Evolutionary conservation across 1,140 invertebrate genomes (phyloP).

Genomic region (Sitodiplosis mosellana): DNA sequence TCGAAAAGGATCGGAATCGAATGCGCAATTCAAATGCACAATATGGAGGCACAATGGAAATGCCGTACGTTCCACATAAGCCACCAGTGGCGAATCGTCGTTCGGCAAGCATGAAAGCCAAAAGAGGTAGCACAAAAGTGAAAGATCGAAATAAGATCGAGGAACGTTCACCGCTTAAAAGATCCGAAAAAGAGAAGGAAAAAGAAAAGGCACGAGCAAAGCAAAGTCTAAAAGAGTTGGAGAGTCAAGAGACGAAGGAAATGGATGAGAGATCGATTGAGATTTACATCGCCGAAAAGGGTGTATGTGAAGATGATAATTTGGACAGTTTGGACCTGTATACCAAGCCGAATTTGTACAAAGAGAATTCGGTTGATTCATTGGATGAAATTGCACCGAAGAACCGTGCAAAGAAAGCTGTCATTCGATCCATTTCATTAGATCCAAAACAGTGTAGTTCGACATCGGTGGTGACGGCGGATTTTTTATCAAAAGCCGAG

Average conservation of each 20-base stretch:
- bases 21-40: neutral
- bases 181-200: conserved; percentile 27
- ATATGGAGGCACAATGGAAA: conserved; percentile 23
- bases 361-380: conserved; percentile 12
- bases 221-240: neutral
- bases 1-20: conserved; percentile 9
- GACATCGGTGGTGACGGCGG: neutral
- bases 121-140: conserved; percentile 3
- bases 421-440: neutral
- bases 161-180: conserved; percentile 22
- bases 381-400: neutral
- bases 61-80: conserved; percentile 36
- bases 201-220: conserved; percentile 22
- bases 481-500: conserved; percentile 18
- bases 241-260: neutral
- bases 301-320: conserved; percentile 31
- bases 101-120: conserved; percentile 20
- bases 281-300: conserved; percentile 35
- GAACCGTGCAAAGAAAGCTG: neutral
- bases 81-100: conserved; percentile 29
- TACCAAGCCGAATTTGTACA: conserved; percentile 26
- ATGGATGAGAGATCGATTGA: conserved; percentile 32
- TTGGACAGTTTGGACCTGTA: conserved; percentile 37
- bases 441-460: neutral
- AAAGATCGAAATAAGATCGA: conserved; percentile 5